Evolutionary conservation across 2,888 invertebrate species (phyloP), one percentile per base, ranked within the genome.

Genomic region (Leptinotarsa juncta): DNA sequence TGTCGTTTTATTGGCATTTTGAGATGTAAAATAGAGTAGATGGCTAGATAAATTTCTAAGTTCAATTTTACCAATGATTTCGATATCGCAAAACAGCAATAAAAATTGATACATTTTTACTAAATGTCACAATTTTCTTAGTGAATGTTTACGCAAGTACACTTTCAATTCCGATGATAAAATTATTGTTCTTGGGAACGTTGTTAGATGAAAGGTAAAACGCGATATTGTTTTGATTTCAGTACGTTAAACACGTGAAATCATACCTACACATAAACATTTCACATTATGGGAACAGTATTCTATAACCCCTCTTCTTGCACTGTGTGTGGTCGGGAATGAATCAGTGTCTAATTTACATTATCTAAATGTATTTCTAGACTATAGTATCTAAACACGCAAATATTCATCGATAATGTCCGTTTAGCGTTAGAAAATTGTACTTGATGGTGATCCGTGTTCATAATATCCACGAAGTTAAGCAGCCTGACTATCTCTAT

Each of bases 371-470:
- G 55, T 71, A 65, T 71, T 74, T 62, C 62, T 62, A 10, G 42
- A 62, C 68, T 74, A 68, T 71, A 68, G 71, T 74, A 74, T 71
- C 68, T 74, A 32, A 74, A 65, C 74, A 74, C 68, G 74, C 71
- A 68, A 55, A 71, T 55, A 57, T 68, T 65, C 55, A 55, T 42
- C 65, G 50, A 71, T 49, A 68, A 74, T 71, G 70, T 74, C 67
- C 65, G 26, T 65, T 55, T 68, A 71, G 71, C 68, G 57, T 71
- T 74, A 20, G 65, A 67, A 74, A 71, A 68, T 71, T 53, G 55
- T 67, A 67, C 70, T 55, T 71, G 71, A 74, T 74, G 70, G 74
- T 70, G 74, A 74, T 74, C 74, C 71, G 67, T 53, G 62, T 51
- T 73, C 65, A 53, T 73, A 73, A 73, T 73, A 26, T 70, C 70